Evolutionary conservation across 1,140 invertebrate genomes (phyloP).

Genomic region (Mercenaria mercenaria): DNA sequence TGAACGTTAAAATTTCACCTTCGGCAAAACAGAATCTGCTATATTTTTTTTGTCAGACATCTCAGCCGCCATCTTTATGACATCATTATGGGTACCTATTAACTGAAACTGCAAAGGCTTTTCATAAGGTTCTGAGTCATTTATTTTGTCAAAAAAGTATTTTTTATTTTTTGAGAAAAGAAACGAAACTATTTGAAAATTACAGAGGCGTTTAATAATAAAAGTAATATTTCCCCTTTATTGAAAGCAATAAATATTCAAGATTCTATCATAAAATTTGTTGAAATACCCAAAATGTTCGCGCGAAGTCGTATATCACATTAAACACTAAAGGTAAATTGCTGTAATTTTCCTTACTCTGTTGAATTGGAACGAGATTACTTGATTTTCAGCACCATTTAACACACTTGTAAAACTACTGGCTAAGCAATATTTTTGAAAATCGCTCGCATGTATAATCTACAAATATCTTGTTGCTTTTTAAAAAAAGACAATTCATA

Average conservation of each 20-base stretch:
- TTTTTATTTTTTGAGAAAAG: background rate
- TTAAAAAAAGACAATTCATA: too few species aligned
- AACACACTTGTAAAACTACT: too few species aligned
- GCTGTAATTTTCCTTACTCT: slow-evolving; percentile 11
- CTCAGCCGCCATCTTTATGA: too few species aligned
- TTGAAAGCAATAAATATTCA: slow-evolving; percentile 8
- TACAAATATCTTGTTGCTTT: too few species aligned
- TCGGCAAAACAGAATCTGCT: too few species aligned
- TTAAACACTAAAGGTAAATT: background rate
- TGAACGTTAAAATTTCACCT: too few species aligned
- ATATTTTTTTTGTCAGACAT: too few species aligned
- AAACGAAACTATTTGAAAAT: background rate
- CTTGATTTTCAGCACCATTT: background rate
- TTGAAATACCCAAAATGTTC: background rate
- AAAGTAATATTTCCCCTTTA: background rate
- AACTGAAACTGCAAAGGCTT: too few species aligned
- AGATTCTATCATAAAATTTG: background rate
- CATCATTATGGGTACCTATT: too few species aligned
- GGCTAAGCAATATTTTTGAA: too few species aligned
- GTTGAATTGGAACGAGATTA: background rate
- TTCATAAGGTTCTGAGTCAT: too few species aligned
- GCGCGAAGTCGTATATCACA: background rate
- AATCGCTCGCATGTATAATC: too few species aligned
- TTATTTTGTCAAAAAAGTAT: background rate
- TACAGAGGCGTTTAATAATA: background rate